Evolutionary conservation across 2,797 vertebrate species (phyloP).

Genomic region (Peromyscus melanophrys): DNA sequence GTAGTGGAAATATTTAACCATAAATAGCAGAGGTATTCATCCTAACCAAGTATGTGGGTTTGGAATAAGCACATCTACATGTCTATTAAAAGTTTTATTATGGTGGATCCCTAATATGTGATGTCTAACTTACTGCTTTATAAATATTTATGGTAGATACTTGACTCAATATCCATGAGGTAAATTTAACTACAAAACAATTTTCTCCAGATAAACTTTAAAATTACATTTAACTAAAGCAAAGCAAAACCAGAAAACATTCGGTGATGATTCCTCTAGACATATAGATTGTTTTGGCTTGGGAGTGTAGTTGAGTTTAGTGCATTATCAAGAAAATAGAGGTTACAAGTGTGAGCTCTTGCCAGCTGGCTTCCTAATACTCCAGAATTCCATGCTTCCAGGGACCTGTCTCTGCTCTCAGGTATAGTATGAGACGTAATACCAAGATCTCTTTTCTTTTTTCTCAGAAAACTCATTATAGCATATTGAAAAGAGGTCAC

Average conservation of each 20-base stretch:
- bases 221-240: slow-evolving; percentile 43
- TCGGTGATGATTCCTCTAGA: neutral
- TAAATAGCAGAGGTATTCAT: slow-evolving; percentile 72
- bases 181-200: slow-evolving; percentile 55
- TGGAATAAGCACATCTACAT: neutral
- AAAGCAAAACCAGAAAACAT: neutral
- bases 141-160: slow-evolving; percentile 7
- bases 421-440: neutral
- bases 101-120: slow-evolving; percentile 15
- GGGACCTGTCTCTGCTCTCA: neutral
- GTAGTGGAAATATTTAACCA: slow-evolving; percentile 71
- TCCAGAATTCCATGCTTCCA: neutral
- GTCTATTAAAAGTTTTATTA: slow-evolving; percentile 63
- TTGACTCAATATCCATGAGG: neutral
- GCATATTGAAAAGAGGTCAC: neutral
- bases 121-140: slow-evolving; percentile 38
- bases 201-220: slow-evolving; percentile 42
- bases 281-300: neutral
- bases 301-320: neutral
- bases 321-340: neutral
- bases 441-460: neutral
- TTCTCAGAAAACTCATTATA: neutral
- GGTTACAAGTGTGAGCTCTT: neutral
- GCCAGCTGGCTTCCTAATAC: neutral
- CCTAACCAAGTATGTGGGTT: slow-evolving; percentile 66